Evolutionary conservation across 2,888 invertebrate genomes (phyloP), one percentile per base, ranked within the genome.

Genomic region (Endotricha flammealis): DNA sequence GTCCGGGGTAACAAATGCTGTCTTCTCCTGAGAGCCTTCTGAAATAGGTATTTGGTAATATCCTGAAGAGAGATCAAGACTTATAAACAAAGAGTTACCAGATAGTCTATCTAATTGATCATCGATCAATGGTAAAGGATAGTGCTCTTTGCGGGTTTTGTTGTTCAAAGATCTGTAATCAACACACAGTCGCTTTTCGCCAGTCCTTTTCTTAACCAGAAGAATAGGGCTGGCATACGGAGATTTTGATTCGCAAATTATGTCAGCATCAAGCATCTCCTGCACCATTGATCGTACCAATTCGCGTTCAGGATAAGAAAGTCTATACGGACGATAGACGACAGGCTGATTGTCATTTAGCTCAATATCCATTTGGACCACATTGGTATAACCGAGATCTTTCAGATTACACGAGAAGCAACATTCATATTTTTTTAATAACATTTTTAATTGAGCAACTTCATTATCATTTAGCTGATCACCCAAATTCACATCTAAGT

Each of bases 11-110:
- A 58, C 47, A 23, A 58, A 59, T 1, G 51, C 50, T 6, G 55
- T 57, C 32, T 47, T 48, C 10, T 55, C 11, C 45, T 51, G 37
- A 1, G 43, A 43, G 0, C 27, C 33, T 4, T 41, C 35, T 1
- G 41, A 32, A 0, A 73, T 38, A 0, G 47, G 41, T 1, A 72
- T 59, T 16, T 58, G 55, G 13, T 57, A 42, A 10, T 53, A 58
- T 0, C 57, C 55, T 0, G 41, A 44, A 2, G 49, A 50, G 0
- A 46, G 23, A 24, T 57, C 56, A 1, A 56, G 12, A 0, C 40
- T 36, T 0, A 29, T 47, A 25, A 43, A 62, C 0, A 38, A 32
- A 1, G 25, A 38, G 29, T 39, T 36, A 0, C 54, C 57, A 0
- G 41, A n/a, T 2, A 60, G 23, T 3, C 10, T 30, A 17, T 55